These are phyloP conservation scores for Silurus meridionalis DNA, from an alignment of 2,113 vertebrate species.

Conservation along the genomic window DNA sequence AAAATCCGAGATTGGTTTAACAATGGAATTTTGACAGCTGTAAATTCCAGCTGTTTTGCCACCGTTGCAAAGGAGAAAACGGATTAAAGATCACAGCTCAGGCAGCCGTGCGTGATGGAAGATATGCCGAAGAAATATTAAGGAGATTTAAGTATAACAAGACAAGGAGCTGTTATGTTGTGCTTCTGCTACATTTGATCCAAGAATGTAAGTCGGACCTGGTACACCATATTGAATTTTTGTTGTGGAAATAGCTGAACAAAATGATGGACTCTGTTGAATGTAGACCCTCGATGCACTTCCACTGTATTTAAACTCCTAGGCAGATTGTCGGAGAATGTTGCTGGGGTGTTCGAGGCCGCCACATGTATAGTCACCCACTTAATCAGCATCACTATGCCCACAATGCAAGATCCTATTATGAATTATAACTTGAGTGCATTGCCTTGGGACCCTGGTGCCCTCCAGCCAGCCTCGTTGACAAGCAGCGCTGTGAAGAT, in stretches of 20 bases:
- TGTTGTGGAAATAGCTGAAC: background rate
- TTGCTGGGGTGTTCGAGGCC: conserved; percentile 26
- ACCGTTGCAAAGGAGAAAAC: conserved; percentile 20
- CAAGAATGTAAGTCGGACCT: background rate
- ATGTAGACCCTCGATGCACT: background rate
- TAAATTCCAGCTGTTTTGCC: conserved; percentile 39
- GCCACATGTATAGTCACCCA: conserved; percentile 45
- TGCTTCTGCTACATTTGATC: background rate
- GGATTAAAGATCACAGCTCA: background rate
- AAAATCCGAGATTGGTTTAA: conserved; percentile 16
- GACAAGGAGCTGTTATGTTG: background rate
- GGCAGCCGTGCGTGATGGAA: background rate
- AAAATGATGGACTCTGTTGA: background rate
- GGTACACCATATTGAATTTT: too few species aligned
- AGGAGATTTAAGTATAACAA: background rate
- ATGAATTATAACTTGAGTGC: conserved; percentile 63
- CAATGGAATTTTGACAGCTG: conserved; percentile 49
- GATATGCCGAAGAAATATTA: background rate
- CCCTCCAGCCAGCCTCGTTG: conserved; percentile 55
- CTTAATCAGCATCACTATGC: conserved; percentile 57
- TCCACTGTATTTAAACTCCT: background rate
- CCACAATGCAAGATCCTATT: conserved; percentile 49
- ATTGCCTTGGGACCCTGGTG: conserved; percentile 58
- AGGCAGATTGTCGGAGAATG: conserved; percentile 30
- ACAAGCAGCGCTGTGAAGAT: conserved; percentile 77